Evolutionary conservation across 2,113 vertebrate species (phyloP).

Genomic region (Pseudorasbora parva): DNA sequence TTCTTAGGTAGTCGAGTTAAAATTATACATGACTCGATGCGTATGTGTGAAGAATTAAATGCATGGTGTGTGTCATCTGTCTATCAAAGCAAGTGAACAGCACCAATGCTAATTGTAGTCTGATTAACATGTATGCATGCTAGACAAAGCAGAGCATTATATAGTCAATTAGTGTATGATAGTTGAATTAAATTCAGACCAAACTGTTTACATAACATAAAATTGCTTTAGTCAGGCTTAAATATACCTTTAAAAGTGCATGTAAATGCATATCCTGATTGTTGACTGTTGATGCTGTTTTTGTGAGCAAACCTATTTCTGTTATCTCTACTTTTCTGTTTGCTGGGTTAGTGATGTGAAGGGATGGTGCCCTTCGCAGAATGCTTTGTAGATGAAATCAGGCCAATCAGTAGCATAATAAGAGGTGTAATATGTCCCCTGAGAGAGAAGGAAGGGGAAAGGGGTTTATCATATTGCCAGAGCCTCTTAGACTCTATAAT

Average conservation of each 20-base stretch:
- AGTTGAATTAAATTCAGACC: background rate
- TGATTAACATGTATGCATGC: background rate
- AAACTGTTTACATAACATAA: background rate
- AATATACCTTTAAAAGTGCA: background rate
- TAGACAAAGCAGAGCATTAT: background rate
- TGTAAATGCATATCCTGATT: background rate
- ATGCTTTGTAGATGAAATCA: constrained; percentile 86
- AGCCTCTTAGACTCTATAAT: constrained; percentile 82
- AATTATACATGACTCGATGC: background rate
- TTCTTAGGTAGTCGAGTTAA: background rate
- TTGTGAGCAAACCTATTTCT: constrained; percentile 61
- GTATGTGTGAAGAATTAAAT: background rate
- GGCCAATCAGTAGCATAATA: constrained; percentile 93
- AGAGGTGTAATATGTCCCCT: constrained; percentile 90
- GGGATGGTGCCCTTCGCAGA: constrained; percentile 75
- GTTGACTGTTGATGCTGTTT: constrained; percentile 18
- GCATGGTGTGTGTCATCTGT: background rate
- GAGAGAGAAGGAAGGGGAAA: constrained; percentile 83
- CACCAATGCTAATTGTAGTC: background rate
- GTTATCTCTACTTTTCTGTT: constrained; percentile 69
- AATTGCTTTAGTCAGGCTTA: background rate
- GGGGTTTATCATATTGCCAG: constrained; percentile 88
- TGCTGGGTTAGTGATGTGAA: constrained; percentile 77
- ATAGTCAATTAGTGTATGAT: background rate
- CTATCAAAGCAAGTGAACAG: background rate